A percentile compares a stretch with the other conserved stretches of the same genome.
Conservation (phyloP, 2,797 vertebrate genomes). For the Halcyon smyrnensis region DNA sequence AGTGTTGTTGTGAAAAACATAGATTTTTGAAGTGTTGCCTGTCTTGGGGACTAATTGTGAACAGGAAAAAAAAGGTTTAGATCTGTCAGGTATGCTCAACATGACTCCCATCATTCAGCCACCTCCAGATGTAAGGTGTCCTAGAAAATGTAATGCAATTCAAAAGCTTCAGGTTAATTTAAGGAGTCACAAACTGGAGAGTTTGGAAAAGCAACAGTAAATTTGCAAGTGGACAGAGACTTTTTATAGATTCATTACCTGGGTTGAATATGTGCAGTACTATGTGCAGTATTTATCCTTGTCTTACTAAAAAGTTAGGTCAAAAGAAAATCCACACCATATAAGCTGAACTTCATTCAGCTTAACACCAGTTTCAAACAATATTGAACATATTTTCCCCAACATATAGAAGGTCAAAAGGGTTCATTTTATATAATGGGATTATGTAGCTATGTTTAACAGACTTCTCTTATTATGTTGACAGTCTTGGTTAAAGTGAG, state of each 20-base stretch:
- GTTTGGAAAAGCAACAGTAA: background rate
- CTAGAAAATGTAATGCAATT: background rate
- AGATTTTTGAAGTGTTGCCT: background rate
- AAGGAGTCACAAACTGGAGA: background rate
- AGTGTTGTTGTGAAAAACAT: background rate
- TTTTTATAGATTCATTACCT: background rate
- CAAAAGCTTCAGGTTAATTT: background rate
- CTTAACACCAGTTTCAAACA: background rate
- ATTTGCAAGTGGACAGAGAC: background rate
- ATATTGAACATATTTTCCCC: background rate
- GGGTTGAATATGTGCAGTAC: background rate
- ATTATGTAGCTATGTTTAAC: background rate
- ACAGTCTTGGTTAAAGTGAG: background rate
- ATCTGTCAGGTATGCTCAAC: background rate
- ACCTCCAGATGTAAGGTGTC: background rate
- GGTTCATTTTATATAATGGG: background rate
- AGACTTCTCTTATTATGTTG: background rate
- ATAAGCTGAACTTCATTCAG: background rate
- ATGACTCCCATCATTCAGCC: background rate
- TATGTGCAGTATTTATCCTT: background rate
- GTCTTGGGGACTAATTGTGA: background rate
- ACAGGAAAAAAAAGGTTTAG: background rate
- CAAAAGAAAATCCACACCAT: rapidly evolving
- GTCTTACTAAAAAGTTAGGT: background rate
- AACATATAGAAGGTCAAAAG: background rate